Evolutionary conservation across 2,113 vertebrate species (phyloP), one percentile per base, ranked within the genome.

Genomic region (Odontesthes bonariensis): DNA sequence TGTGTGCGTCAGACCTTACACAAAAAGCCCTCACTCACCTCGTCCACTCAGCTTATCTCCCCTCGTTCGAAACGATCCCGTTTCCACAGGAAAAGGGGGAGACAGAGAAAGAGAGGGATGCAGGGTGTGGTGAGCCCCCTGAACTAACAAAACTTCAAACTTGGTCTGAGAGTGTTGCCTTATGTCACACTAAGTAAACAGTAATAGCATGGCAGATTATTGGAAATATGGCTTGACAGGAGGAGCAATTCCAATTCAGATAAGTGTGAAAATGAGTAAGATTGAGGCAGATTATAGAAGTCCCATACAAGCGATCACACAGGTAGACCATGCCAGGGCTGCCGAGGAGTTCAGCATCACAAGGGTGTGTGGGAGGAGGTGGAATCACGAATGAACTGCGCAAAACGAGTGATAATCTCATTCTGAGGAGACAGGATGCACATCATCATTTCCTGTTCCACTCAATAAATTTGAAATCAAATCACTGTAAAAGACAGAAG

Each of bases 1-100:
- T 54, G 69, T 60, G 70, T 88, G 84, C 84, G 81, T 89, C 87
- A 86, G 64, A 81, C 44, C 55, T 46, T 71, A 17, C 69, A 81
- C 62, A 75, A 72, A 86, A 86, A 69, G 61, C 67, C 49, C 17
- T 62, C 81, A 54, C 55, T 77, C 69, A 61, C 20, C 54, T 59
- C 55, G 7, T 62, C 62, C 72, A 59, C 74, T 79, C 62, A 23
- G 77, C 87, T 88, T 89, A 89, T 90, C 88, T 82, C 27, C 46
- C 40, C 69, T 54, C 23, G 5, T 78, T 67, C 70, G 74, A 80
- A 86, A 79, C 67, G 54, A 89, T 89, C 88, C 86, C 57, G 86
- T 89, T 90, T 91, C 89, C 89, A 82, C 85, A 90, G 88, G 89
- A 90, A 90, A 68, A 77, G 60, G 75, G 35, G 38, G 47, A 78